Percentiles rank a stretch among this genome's conserved stretches.
phyloP scores from a whole-genome alignment of 2,113 vertebrate species.

The Xiphophorus couchianus region DNA sequence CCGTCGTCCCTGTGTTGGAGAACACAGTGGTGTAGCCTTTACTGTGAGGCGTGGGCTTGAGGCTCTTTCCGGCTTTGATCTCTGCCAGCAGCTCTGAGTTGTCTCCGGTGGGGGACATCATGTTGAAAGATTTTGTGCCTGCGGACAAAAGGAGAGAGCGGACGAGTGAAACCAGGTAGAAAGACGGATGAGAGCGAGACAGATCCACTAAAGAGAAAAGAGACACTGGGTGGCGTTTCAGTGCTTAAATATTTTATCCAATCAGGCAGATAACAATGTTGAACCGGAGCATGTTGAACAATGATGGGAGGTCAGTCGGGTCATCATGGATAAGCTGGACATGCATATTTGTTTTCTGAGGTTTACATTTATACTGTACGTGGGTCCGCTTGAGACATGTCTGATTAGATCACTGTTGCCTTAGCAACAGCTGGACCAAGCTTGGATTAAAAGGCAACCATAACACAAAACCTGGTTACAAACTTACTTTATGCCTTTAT shows the following conservation, averaged over 20 bases:
- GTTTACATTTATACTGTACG: neutral
- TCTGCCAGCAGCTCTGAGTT: slow-evolving; percentile 97
- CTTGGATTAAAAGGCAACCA: slow-evolving; percentile 16
- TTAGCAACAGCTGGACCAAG: slow-evolving; percentile 16
- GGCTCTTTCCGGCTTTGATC: slow-evolving; percentile 95
- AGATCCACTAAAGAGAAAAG: slow-evolving; percentile 33
- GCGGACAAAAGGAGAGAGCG: slow-evolving; percentile 44
- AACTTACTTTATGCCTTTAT: slow-evolving; percentile 1
- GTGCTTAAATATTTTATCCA: slow-evolving; percentile 72
- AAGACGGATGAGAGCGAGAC: slow-evolving; percentile 37
- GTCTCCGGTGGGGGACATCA: slow-evolving; percentile 98
- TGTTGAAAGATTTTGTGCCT: slow-evolving; percentile 99
- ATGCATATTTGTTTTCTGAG: neutral
- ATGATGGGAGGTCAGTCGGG: slow-evolving; percentile 37
- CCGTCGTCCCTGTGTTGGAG: slow-evolving; percentile 85
- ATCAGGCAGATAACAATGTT: slow-evolving; percentile 57
- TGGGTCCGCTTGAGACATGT: neutral
- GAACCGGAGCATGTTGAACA: slow-evolving; percentile 32
- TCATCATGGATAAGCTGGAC: slow-evolving; percentile 14
- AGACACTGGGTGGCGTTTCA: slow-evolving; percentile 60
- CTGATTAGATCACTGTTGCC: slow-evolving; percentile 8
- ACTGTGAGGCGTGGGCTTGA: slow-evolving; percentile 95
- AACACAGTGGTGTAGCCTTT: slow-evolving; percentile 94
- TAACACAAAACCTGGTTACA: neutral
- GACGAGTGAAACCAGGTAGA: slow-evolving; percentile 58